Evolutionary conservation across 2,113 vertebrate genomes (phyloP).

Genomic region (Chiloscyllium plagiosum): DNA sequence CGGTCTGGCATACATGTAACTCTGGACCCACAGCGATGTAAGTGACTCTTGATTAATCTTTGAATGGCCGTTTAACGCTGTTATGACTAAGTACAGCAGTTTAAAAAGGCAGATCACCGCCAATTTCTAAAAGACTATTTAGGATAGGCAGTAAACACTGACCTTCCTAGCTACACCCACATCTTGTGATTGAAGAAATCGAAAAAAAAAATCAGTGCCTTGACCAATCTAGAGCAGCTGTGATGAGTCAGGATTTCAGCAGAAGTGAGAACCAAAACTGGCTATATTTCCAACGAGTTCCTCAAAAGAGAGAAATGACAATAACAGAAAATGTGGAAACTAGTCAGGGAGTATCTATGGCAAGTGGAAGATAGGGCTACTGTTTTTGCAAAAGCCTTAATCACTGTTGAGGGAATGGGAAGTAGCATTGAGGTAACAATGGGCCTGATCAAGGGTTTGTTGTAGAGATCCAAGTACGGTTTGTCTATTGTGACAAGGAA

Average conservation of each 20-base stretch:
- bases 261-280: slow-evolving; percentile 4
- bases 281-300: background rate
- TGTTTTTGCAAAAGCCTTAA: background rate
- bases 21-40: background rate
- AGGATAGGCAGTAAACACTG: background rate
- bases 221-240: background rate
- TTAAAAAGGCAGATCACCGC: background rate
- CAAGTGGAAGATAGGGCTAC: background rate
- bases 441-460: background rate
- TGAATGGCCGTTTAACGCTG: background rate
- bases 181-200: background rate
- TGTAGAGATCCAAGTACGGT: background rate
- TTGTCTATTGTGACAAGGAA: background rate
- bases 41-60: background rate
- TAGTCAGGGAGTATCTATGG: background rate
- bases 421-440: background rate
- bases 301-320: background rate
- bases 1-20: background rate
- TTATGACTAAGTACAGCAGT: background rate
- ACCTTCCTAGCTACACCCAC: background rate
- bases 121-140: background rate
- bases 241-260: background rate
- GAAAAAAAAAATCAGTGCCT: background rate
- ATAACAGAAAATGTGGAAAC: background rate
- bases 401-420: background rate